A percentile compares a stretch with the other conserved stretches of the same genome.
Conservation (phyloP, 2,797 vertebrate genomes). For the Aeoliscus strigatus region DNA sequence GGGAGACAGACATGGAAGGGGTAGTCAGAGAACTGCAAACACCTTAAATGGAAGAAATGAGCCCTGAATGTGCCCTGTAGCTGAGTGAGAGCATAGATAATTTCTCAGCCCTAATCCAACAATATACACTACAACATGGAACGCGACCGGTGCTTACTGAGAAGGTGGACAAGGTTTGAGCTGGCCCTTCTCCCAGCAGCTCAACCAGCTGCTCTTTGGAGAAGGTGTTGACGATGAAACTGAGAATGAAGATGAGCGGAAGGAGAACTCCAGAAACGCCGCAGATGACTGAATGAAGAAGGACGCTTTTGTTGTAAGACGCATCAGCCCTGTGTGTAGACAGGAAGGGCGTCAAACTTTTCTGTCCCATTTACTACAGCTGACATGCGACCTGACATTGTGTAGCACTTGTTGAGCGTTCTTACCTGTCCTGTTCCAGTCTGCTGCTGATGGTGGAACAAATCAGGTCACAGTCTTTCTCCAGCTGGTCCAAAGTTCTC, state of each 20-base stretch:
- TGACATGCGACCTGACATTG: no score
- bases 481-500: constrained; percentile 79
- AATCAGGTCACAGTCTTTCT: constrained; percentile 77
- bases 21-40: constrained; percentile 9
- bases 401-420: neutral
- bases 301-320: constrained; percentile 66
- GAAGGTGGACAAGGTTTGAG: constrained; percentile 39
- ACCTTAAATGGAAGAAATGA: neutral
- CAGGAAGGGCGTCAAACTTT: constrained; percentile 8
- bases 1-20: constrained; percentile 19
- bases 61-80: no score
- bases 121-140: no score
- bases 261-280: constrained; percentile 68
- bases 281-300: constrained; percentile 69
- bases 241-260: constrained; percentile 70
- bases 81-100: neutral
- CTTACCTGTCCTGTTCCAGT: constrained; percentile 74
- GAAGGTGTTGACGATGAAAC: constrained; percentile 70
- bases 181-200: constrained; percentile 64
- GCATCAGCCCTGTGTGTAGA: constrained; percentile 57
- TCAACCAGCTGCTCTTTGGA: constrained; percentile 62
- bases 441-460: constrained; percentile 66
- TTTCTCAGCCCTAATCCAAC: no score
- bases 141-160: constrained; percentile 46
- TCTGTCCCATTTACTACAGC: constrained; percentile 13